Evolutionary conservation across 2,888 invertebrate species (phyloP), one percentile per base, ranked within the genome.

Genomic region (Tromatobia lineatoria): DNA sequence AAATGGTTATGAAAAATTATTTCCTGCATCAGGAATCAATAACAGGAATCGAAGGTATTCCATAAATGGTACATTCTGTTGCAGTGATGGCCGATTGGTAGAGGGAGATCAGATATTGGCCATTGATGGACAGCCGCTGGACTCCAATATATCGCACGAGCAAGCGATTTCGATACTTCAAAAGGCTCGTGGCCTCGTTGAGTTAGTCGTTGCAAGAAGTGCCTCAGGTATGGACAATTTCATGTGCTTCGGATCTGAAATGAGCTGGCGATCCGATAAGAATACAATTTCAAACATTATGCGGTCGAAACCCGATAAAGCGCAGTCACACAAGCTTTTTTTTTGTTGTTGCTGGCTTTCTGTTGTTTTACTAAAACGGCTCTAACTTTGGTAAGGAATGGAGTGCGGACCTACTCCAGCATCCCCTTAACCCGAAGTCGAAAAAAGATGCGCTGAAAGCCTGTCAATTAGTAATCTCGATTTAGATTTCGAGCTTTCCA

Each of bases 71-170:
- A 25, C 18, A 69, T 73, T 81, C 47, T 90, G 82, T 93, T 93
- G 67, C 94, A 96, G 96, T 94, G 96, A 96, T 95, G 96, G 96
- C 88, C 94, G 95, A 83, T 94, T 97, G 86, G 95, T 96, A 90
- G 97, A 97, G 91, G 97, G 97, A 92, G 98, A 98, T 94, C 97
- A 97, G 92, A 97, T 98, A 92, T 94, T 98, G 91, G 96, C 98
- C 87, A 96, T 98, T 91, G 97, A 98, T 95, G 97, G 96, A 90
- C 96, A 96, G 92, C 96, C 96, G 90, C 94, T 97, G 91, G 96
- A 97, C 93, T 95, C 96, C 66, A 96, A 97, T 94, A 96, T 97
- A 94, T 97, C 97, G 87, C 97, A 97, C 93, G 97, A 97, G 94
- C 97, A 97, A 95, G 96, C 97, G 89, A 96, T 97, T 93, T 95